A percentile compares a stretch with the other conserved stretches of the same genome.
These are phyloP conservation scores for Mormyrus hasselquistii DNA, from an alignment of 2,797 vertebrate species.

Conservation along the genomic window DNA sequence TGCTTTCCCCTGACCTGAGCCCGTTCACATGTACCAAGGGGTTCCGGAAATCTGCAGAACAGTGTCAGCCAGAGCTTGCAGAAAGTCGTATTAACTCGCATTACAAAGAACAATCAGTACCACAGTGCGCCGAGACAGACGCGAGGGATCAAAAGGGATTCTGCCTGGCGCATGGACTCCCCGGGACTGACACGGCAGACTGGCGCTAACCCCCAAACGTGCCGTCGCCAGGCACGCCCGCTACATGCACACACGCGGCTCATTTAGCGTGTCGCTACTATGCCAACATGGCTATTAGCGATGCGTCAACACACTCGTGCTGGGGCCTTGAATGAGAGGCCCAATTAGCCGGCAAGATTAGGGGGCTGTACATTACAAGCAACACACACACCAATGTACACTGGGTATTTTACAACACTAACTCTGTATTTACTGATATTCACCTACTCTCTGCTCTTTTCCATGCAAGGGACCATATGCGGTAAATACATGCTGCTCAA, in stretches of 20 bases:
- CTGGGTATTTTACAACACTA: neutral
- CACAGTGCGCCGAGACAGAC: too few relatives aligned
- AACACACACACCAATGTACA: neutral
- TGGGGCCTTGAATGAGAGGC: conserved; percentile 2
- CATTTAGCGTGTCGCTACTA: conserved; percentile 19
- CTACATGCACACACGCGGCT: conserved; percentile 12
- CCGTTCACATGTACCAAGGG: neutral
- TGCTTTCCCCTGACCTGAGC: neutral
- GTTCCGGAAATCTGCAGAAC: neutral
- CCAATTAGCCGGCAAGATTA: conserved; percentile 16
- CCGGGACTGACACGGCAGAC: conserved; percentile 9
- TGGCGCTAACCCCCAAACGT: conserved; percentile 16
- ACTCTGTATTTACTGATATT: neutral
- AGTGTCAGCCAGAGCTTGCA: neutral
- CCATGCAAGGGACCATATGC: neutral
- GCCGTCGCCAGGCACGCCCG: conserved; percentile 12
- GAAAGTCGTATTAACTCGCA: neutral
- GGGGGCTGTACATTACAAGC: neutral
- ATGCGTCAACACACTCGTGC: conserved; percentile 16
- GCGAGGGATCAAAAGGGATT: neutral
- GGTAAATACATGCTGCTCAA: neutral
- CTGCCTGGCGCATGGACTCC: neutral
- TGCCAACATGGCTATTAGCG: conserved; percentile 25
- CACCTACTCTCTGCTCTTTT: neutral
- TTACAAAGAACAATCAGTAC: neutral